Conservation (phyloP, 1,140 invertebrate species). For the Halesus radiatus region DNA sequence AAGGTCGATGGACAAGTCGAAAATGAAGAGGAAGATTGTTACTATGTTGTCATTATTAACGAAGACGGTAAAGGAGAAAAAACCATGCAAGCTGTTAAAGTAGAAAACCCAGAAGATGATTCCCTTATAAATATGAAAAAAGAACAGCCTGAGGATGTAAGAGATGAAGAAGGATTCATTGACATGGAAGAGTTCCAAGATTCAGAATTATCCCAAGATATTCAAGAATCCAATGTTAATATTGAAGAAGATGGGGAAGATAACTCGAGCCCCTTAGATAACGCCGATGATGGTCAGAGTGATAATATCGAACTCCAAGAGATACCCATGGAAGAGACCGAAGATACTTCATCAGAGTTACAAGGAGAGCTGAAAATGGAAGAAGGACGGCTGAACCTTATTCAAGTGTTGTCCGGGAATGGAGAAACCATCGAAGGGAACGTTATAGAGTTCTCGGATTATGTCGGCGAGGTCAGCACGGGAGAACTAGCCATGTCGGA, state of each 20-base stretch:
- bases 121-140: background rate
- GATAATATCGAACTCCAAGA: slow-evolving; percentile 21
- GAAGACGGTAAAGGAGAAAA: slow-evolving; percentile 39
- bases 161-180: background rate
- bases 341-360: background rate
- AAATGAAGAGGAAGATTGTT: slow-evolving; percentile 45
- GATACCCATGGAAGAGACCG: background rate
- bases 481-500: slow-evolving; percentile 45
- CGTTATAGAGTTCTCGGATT: slow-evolving; percentile 26
- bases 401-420: slow-evolving; percentile 54
- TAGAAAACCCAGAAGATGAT: slow-evolving; percentile 15
- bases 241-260: background rate
- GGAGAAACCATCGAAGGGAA: slow-evolving; percentile 26
- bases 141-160: background rate
- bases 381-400: slow-evolving; percentile 22
- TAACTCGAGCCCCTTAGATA: background rate
- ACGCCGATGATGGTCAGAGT: background rate
- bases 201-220: background rate
- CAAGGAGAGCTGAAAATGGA: background rate
- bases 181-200: background rate
- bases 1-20: slow-evolving; percentile 29
- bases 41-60: slow-evolving; percentile 52
- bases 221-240: background rate
- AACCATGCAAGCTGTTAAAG: slow-evolving; percentile 34
- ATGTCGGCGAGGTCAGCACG: background rate